Base-by-base conservation (phyloP, 2,888 invertebrate genomes). In the Pecten maximus region DNA sequence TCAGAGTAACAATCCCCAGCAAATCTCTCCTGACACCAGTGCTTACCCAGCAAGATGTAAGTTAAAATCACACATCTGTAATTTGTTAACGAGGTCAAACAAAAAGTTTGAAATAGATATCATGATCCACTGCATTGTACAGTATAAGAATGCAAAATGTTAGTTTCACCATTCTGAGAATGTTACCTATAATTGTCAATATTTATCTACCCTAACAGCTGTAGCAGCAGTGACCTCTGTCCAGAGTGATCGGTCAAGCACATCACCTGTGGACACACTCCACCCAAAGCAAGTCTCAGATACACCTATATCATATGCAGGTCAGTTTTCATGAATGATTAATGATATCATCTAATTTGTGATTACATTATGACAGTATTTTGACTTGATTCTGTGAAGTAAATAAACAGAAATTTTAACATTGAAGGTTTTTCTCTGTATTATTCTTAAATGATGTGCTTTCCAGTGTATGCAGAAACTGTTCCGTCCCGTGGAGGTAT, bases 261-360 rank as follows among this genome's bases (percentile, higher is more conserved):
- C 93, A 28, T 94, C 95, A 3, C 94, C 94, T 40, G 92, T 93
- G 89, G 91, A 94, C 91, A 91, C 92, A 54, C 92, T 94, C 89
- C 90, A 93, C 23, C 94, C 93, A 89, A 92, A 92, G 50, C 93
- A 94, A 54, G 93, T 93, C 28, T 93, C 94, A 23, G 94, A 94
- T 44, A 95, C 95, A 23, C 95, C 95, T n/a, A 91, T 94, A 90
- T 95, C 95, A 60, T 94, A 94, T 93, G 93, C 94, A 90, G 95
- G 95, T 95, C 28, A 74, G 74, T 74, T 28, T 10, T 74, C 35
- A 28, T 8, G 74, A 35, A 35, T 60, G 23, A 6, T n/a, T 8
- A 60, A 23, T 60, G 23, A n/a, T 0, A 60, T 3, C 23, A 28
- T 74, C 35, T 4, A 12, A 8, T 74, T 35, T 35, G 16, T 35